Percentiles rank a stretch among this genome's conserved stretches.
These are phyloP conservation scores for Cyaniris semiargus DNA, from an alignment of 2,888 invertebrate species.

Conservation along the genomic window DNA sequence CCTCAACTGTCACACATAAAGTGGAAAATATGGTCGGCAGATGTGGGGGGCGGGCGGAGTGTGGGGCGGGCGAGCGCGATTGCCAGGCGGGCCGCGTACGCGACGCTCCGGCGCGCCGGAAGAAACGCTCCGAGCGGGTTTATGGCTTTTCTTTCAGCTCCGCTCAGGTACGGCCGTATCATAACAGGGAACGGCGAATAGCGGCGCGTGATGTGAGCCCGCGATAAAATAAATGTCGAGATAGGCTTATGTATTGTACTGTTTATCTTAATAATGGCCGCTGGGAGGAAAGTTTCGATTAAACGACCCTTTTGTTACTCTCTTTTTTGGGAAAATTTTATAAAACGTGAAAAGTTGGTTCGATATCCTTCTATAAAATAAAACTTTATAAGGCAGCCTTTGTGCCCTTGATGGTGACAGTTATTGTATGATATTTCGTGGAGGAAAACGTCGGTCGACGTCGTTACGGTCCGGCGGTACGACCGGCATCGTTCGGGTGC, in stretches of 20 bases:
- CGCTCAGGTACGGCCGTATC: conserved; percentile 80
- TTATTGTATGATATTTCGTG: conserved; percentile 7
- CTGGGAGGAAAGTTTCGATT: conserved; percentile 77
- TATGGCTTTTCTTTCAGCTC: conserved; percentile 82
- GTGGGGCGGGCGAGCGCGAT: conserved; percentile 52
- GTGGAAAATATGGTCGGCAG: conserved; percentile 82
- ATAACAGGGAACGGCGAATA: conserved; percentile 80
- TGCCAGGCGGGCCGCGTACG: conserved; percentile 75
- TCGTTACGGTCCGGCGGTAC: conserved; percentile 34
- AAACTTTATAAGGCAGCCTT: conserved; percentile 1
- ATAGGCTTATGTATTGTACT: conserved; percentile 82
- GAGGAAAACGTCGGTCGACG: not conserved
- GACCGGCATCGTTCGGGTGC: conserved; percentile 36
- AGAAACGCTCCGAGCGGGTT: conserved; percentile 78
- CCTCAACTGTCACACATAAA: conserved; percentile 83
- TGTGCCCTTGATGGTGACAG: not conserved
- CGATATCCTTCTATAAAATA: conserved; percentile 23
- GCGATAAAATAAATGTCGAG: conserved; percentile 81
- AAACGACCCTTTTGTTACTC: conserved; percentile 58
- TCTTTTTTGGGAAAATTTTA: conserved; percentile 36
- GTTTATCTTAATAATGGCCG: conserved; percentile 81
- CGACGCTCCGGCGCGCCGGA: conserved; percentile 77
- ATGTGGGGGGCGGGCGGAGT: conserved; percentile 66
- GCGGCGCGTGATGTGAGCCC: conserved; percentile 81
- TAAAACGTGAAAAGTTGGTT: conserved; percentile 29